Evolutionary conservation across 1,140 invertebrate species (phyloP).

Genomic region (Whitmania pigra): DNA sequence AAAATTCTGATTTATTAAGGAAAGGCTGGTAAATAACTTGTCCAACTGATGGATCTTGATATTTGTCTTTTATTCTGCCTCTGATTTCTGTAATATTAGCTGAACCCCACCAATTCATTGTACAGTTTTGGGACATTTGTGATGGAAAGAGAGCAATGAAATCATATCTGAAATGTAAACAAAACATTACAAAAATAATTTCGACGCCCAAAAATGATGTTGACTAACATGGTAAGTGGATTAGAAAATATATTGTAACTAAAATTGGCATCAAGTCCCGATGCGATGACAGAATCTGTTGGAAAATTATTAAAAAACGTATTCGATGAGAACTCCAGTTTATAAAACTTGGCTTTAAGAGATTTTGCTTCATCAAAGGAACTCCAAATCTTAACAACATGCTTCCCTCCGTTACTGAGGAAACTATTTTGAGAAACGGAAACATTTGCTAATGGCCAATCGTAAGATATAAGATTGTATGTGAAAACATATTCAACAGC

Average conservation of each 20-base stretch:
- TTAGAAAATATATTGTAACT: constrained; percentile 9
- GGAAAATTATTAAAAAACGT: constrained; percentile 6
- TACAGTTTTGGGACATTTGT: neutral
- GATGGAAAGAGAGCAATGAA: neutral
- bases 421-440: neutral
- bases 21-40: no score
- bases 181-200: neutral
- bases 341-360: neutral
- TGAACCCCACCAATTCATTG: constrained; percentile 13
- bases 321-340: neutral
- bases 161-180: neutral
- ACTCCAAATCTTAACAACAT: neutral
- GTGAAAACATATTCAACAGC: neutral
- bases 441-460: neutral
- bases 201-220: neutral
- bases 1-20: no score
- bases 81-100: neutral
- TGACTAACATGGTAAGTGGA: neutral
- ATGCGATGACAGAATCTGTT: neutral
- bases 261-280: neutral
- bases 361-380: neutral
- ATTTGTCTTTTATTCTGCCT: neutral
- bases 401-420: neutral
- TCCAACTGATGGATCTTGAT: neutral
- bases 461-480: neutral